Evolutionary conservation across 2,888 invertebrate genomes (phyloP).

Genomic region (Hoplodrina ambigua): DNA sequence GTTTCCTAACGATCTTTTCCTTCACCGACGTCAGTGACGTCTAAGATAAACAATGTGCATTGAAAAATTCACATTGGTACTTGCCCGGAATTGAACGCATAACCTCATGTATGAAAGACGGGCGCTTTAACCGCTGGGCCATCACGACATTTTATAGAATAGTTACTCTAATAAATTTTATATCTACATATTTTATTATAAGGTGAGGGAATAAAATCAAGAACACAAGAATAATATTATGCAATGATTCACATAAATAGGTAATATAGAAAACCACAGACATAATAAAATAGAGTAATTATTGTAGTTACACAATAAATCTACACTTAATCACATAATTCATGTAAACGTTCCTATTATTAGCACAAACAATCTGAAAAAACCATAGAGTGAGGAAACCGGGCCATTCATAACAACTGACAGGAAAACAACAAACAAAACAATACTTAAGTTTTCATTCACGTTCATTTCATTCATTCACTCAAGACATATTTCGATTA

Average conservation of each 20-base stretch:
- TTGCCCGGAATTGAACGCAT: too few species aligned
- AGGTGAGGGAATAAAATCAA: too few species aligned
- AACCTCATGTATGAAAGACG: too few species aligned
- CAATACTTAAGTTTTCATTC: background rate
- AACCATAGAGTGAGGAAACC: slow-evolving; percentile 7
- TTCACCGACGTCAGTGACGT: too few species aligned
- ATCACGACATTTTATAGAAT: too few species aligned
- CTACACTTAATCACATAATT: background rate
- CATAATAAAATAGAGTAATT: slow-evolving; percentile 1
- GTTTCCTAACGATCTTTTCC: too few species aligned
- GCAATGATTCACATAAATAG: slow-evolving; percentile 21
- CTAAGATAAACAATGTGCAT: too few species aligned
- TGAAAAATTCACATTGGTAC: too few species aligned
- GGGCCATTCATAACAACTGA: slow-evolving; percentile 29
- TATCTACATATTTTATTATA: background rate
- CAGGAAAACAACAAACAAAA: slow-evolving; percentile 22
- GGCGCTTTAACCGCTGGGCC: too few species aligned
- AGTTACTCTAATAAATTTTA: background rate
- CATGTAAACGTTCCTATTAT: slow-evolving; percentile 12
- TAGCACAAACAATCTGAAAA: slow-evolving; percentile 2
- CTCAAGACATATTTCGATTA: too few species aligned
- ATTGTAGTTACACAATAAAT: background rate
- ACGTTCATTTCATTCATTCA: background rate
- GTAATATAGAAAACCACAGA: slow-evolving; percentile 35
- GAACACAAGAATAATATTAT: background rate